Evolutionary conservation across 2,797 vertebrate genomes (phyloP).

Genomic region (Chelmon rostratus): DNA sequence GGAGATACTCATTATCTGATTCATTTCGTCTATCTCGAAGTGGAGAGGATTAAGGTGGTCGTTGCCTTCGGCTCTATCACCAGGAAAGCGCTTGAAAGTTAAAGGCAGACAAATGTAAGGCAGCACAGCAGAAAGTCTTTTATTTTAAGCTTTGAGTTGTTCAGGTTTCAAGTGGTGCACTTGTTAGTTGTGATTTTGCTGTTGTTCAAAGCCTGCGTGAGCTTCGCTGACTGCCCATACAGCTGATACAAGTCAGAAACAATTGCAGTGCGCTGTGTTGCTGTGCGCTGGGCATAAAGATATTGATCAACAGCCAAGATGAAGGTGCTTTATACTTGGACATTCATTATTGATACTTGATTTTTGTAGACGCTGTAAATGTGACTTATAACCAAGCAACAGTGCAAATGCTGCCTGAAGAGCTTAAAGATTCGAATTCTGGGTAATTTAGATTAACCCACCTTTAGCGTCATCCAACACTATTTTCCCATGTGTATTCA

Average conservation of each 20-base stretch:
- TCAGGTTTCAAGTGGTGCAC: conserved; percentile 38
- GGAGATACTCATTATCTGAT: conserved; percentile 50
- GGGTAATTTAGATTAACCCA: not conserved
- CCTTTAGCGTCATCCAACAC: not conserved
- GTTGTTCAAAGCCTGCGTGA: conserved; percentile 38
- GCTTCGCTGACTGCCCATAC: conserved; percentile 44
- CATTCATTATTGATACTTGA: conserved; percentile 38
- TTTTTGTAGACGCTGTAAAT: conserved; percentile 45
- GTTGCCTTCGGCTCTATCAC: conserved; percentile 40
- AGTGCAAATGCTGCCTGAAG: conserved; percentile 8
- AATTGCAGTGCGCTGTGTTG: conserved; percentile 40
- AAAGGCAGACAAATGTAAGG: conserved; percentile 45
- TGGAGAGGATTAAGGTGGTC: conserved; percentile 31
- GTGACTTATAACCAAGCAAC: conserved; percentile 42
- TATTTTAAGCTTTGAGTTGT: conserved; percentile 40
- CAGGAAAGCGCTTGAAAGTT: conserved; percentile 47
- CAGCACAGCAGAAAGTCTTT: conserved; percentile 18
- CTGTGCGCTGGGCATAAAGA: conserved; percentile 17
- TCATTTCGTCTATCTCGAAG: conserved; percentile 29
- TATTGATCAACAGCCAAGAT: conserved; percentile 57
- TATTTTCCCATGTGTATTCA: conserved; percentile 24
- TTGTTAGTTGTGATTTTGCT: conserved; percentile 52
- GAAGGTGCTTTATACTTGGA: conserved; percentile 38
- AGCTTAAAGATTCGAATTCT: conserved; percentile 5
- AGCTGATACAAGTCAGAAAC: conserved; percentile 54